Conservation (phyloP, 2,797 vertebrate species). For the Valencia hispanica region DNA sequence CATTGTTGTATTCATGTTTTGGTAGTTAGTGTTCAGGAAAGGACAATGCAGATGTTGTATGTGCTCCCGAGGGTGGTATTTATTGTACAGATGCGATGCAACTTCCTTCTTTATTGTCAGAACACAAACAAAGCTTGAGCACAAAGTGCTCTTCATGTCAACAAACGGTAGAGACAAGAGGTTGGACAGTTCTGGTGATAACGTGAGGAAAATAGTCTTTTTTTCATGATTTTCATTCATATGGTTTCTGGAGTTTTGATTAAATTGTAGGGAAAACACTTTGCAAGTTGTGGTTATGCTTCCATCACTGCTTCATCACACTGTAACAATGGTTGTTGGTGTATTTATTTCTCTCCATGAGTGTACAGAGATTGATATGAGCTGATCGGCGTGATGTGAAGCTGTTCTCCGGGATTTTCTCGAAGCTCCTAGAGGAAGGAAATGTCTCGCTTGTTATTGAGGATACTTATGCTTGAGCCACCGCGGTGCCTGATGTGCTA, state of each 20-base stretch:
- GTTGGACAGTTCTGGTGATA: slow-evolving; percentile 34
- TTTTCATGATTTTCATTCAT: background rate
- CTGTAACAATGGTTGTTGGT: background rate
- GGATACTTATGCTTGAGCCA: slow-evolving; percentile 42
- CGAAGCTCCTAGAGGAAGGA: slow-evolving; percentile 45
- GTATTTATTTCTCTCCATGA: slow-evolving; percentile 10
- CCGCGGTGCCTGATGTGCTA: slow-evolving; percentile 66
- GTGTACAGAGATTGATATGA: slow-evolving; percentile 2
- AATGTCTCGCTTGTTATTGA: slow-evolving; percentile 66
- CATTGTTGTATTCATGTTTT: slow-evolving; percentile 17
- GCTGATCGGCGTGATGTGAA: slow-evolving; percentile 37
- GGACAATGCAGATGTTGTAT: slow-evolving; percentile 57
- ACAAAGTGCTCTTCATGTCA: slow-evolving; percentile 55
- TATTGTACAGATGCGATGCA: slow-evolving; percentile 55
- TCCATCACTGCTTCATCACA: background rate
- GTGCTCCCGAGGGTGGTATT: slow-evolving; percentile 47
- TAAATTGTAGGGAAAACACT: background rate
- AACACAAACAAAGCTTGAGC: slow-evolving; percentile 59
- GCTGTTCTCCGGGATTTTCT: slow-evolving; percentile 56
- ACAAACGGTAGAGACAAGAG: slow-evolving; percentile 39
- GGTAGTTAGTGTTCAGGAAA: slow-evolving; percentile 23
- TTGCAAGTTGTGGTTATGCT: background rate
- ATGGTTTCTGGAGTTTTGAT: background rate
- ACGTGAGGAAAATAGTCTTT: slow-evolving; percentile 4
- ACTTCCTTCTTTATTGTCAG: slow-evolving; percentile 59